Conservation (phyloP, 35 echinoderm and acorn worm genomes). For the Patiria miniata region DNA sequence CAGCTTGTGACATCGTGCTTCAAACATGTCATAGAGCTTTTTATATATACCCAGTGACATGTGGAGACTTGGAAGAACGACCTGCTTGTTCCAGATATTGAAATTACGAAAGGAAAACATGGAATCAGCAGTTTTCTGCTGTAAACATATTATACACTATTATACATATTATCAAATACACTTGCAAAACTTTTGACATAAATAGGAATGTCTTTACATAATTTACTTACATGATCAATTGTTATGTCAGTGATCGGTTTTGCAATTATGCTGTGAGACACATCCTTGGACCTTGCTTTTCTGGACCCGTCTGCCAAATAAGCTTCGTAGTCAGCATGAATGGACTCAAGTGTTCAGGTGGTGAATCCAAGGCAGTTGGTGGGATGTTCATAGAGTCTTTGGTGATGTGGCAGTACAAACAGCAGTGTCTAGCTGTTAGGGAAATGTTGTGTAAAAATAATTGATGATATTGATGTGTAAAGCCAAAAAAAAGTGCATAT, state of each 20-base stretch:
- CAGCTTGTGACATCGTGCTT: not conserved
- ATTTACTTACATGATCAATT: not conserved
- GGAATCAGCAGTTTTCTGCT: no score
- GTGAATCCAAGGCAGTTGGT: not conserved
- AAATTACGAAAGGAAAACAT: no score
- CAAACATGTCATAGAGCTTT: slow-evolving; percentile 36
- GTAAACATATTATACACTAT: no score
- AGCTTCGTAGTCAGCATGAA: not conserved
- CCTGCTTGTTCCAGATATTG: no score
- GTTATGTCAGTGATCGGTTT: not conserved
- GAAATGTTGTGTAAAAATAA: no score
- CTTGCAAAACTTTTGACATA: no score
- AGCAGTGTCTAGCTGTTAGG: not conserved
- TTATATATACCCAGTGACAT: slow-evolving; percentile 22
- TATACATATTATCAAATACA: no score
- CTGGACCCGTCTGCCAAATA: not conserved
- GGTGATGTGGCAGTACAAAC: not conserved
- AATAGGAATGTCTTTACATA: no score
- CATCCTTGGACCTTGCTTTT: not conserved
- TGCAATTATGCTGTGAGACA: not conserved
- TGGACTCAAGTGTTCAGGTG: not conserved
- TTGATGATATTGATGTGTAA: no score
- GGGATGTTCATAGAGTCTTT: no score
- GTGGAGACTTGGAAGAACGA: slow-evolving; percentile 4
- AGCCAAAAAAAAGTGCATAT: no score